phyloP scores from a whole-genome alignment of 2,797 vertebrate genomes.

The Balearica regulorum region DNA sequence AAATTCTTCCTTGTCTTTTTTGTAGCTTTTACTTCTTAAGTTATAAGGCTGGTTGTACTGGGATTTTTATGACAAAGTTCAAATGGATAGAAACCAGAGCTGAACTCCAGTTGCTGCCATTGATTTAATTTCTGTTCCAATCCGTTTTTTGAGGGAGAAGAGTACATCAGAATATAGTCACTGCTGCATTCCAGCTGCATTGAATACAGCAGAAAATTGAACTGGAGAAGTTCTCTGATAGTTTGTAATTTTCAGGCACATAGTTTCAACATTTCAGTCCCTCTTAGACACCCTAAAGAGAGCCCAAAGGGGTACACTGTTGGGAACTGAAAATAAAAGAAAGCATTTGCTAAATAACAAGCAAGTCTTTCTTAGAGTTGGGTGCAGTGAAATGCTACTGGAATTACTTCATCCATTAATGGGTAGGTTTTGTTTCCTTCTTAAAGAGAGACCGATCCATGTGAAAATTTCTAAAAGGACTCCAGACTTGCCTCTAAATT shows the following conservation, averaged over 20 bases:
- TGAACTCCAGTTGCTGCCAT: background rate
- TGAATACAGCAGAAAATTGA: background rate
- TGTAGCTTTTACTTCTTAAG: background rate
- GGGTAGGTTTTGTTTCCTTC: background rate
- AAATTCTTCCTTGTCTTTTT: background rate
- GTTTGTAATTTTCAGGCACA: background rate
- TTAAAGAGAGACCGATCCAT: background rate
- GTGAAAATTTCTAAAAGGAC: background rate
- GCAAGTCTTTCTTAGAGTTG: background rate
- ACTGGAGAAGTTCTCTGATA: background rate
- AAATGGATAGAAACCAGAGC: background rate
- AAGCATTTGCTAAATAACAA: background rate
- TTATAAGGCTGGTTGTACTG: background rate
- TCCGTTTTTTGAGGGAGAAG: background rate
- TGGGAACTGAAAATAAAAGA: background rate
- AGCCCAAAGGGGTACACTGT: background rate
- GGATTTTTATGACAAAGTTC: background rate
- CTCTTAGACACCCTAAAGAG: background rate
- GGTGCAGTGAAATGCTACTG: background rate
- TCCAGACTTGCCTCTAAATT: background rate
- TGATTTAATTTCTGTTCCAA: background rate
- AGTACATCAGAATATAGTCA: background rate
- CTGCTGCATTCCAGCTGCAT: background rate
- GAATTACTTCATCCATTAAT: background rate
- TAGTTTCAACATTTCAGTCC: background rate